Evolutionary conservation across 1,140 invertebrate species (phyloP).

Genomic region (Stegodyphus dumicola): DNA sequence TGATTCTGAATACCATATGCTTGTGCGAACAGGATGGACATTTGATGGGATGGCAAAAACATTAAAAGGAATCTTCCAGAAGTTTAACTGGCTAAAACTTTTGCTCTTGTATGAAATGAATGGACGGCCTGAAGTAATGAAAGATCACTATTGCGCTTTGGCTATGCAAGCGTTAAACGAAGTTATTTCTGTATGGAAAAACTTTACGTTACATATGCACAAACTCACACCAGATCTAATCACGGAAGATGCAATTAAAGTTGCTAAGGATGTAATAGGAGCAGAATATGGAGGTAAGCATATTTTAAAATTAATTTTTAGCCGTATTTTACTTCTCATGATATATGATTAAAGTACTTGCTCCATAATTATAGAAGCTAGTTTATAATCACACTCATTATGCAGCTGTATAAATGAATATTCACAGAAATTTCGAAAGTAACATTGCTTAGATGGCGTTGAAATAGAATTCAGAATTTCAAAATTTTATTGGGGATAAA

Average conservation of each 20-base stretch:
- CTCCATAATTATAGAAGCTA: too few species aligned
- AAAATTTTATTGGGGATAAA: too few species aligned
- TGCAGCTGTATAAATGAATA: too few species aligned
- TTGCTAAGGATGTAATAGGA: neutral
- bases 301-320: neutral
- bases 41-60: constrained; percentile 15
- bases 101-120: constrained; percentile 15
- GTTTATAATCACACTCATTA: too few species aligned
- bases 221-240: neutral
- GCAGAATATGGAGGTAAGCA: constrained; percentile 2
- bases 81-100: neutral
- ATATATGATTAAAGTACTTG: too few species aligned
- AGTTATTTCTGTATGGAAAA: neutral
- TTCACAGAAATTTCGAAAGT: too few species aligned
- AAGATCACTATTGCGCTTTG: constrained; percentile 33
- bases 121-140: constrained; percentile 15
- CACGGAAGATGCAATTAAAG: neutral
- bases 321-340: too few species aligned
- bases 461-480: too few species aligned
- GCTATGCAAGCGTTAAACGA: neutral
- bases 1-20: constrained; percentile 36
- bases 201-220: neutral
- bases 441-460: too few species aligned
- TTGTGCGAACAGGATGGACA: constrained; percentile 36
- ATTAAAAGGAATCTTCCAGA: neutral